Evolutionary conservation across 1,140 invertebrate genomes (phyloP), one percentile per base, ranked within the genome.

Genomic region (Laodelphax striatellus): DNA sequence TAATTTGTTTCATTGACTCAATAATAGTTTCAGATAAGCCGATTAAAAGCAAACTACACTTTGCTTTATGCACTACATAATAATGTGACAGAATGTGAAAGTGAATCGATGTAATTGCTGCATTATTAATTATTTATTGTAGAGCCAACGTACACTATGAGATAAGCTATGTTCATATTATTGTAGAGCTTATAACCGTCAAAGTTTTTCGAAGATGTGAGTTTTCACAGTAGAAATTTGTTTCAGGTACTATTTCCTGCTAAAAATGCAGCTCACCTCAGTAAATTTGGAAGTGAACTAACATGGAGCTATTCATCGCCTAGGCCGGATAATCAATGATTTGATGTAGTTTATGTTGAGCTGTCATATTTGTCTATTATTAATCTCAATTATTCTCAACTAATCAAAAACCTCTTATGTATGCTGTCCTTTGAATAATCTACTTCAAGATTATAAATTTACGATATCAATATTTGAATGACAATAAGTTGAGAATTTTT

Each of bases 241-340:
- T 75, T 73, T 46, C 67, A 80, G 69, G 70, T 77, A 22, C 72
- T 90, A 1, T 82, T 82, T 68, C 74, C 78, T 28, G 84, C 82
- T 1, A 84, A 85, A 67, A 86, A 86, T 73, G 79, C 81, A 46
- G 85, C 81, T 11, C 84, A 91, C 70, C 64, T 72, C 3, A 78
- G 77, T 70, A 92, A 91, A 74, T 90, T 90, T 70, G 77, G 80
- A 11, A 77, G 44, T 21, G 60, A 57, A 28, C 17, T 64, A 6
- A 17, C 57, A 21, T 64, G 63, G 63, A 64, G 60, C 38, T 64
- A 64, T 50, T 19, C 16, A 2, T 5, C 46, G 21, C 46, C 46
- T 17, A 6, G 21, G 46, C 16, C 46, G 2, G 16, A 16, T 10
- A 50, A 19, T 10, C 16, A 19, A 50, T 50, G 16, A 50, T 50